Evolutionary conservation across 2,797 vertebrate genomes (phyloP).

Genomic region (Ataeniobius toweri): DNA sequence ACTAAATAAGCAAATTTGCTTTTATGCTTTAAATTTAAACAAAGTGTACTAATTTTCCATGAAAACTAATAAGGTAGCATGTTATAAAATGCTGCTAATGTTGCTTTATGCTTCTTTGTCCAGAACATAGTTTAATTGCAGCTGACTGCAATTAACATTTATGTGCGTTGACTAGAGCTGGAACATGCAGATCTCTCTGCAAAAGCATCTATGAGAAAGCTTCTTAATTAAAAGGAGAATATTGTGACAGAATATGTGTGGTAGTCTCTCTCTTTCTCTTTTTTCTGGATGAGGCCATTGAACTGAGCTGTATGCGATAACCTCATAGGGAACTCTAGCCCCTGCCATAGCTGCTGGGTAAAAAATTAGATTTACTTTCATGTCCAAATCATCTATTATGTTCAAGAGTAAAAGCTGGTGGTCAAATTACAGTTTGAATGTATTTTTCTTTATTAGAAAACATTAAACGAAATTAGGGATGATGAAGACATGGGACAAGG

Average conservation of each 20-base stretch:
- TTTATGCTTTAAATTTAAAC: background rate
- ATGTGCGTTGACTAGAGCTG: conserved; percentile 18
- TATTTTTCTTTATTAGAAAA: background rate
- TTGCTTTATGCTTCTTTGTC: background rate
- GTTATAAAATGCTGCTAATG: background rate
- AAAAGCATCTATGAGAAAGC: conserved; percentile 20
- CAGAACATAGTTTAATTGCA: conserved; percentile 13
- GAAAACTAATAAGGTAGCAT: background rate
- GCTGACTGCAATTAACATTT: conserved; percentile 27
- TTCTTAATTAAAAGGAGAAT: conserved; percentile 27
- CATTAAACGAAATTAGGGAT: background rate
- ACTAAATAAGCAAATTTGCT: background rate
- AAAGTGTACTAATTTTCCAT: background rate
- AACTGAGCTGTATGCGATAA: background rate
- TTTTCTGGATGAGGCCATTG: background rate
- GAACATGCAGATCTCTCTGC: conserved; percentile 22
- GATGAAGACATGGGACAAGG: background rate
- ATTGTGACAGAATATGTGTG: conserved; percentile 9
- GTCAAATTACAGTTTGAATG: background rate
- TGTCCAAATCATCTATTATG: conserved; percentile 5
- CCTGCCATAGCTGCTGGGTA: background rate
- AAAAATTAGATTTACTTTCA: background rate
- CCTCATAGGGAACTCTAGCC: background rate
- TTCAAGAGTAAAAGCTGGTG: background rate
- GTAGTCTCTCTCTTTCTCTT: background rate